These are phyloP conservation scores for Pantherophis vulpinus DNA, from an alignment of 2,797 vertebrate genomes.

Conservation along the genomic window DNA sequence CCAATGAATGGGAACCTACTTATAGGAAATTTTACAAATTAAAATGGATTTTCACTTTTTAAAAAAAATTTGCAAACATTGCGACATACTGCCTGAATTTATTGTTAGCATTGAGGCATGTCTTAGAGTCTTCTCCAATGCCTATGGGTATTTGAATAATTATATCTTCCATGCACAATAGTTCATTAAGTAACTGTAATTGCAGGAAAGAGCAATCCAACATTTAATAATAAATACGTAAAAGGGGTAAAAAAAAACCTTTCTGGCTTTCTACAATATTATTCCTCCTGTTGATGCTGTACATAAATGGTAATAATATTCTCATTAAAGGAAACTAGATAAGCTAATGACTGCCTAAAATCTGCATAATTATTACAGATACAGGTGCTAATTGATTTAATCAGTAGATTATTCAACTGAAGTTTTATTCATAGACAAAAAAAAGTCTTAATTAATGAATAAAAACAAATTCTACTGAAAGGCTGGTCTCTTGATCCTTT, in stretches of 20 bases:
- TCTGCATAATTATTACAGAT: slow-evolving; percentile 15
- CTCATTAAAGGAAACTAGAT: not conserved
- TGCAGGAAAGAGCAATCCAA: not conserved
- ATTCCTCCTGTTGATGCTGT: not conserved
- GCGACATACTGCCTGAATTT: not conserved
- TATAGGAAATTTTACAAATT: not conserved
- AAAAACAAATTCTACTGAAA: not conserved
- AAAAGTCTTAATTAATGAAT: not conserved
- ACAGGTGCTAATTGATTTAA: not conserved
- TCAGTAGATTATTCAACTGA: slow-evolving; percentile 1
- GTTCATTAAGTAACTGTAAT: not conserved
- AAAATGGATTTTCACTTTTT: not conserved
- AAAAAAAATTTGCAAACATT: not conserved
- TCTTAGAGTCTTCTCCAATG: not conserved
- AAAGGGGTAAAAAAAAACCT: not conserved
- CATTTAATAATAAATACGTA: not conserved
- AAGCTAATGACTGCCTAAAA: slow-evolving; percentile 1
- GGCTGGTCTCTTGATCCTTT: not conserved
- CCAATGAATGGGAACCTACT: not conserved
- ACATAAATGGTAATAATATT: not conserved
- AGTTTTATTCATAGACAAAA: not conserved
- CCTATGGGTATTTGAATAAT: not conserved
- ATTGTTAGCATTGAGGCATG: not conserved
- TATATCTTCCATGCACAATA: not conserved
- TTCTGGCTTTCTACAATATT: not conserved